phyloP scores from a whole-genome alignment of 2,797 vertebrate genomes.

The Remorina albescens region DNA sequence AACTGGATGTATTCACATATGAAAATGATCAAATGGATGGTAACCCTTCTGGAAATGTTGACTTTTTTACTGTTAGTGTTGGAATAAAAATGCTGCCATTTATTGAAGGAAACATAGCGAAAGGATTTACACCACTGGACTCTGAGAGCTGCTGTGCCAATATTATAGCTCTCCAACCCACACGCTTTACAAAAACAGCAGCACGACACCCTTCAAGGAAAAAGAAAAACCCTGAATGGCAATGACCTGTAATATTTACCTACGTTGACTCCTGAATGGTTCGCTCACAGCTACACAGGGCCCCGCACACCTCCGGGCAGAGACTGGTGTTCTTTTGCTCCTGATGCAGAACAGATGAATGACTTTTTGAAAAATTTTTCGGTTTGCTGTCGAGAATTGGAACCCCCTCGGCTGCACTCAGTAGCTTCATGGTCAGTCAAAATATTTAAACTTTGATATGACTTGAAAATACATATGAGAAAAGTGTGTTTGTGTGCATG shows the following conservation, averaged over 20 bases:
- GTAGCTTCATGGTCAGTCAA: conserved; percentile 38
- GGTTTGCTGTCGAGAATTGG: conserved; percentile 18
- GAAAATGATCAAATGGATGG: not conserved
- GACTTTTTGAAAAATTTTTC: conserved; percentile 20
- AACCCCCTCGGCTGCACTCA: not conserved
- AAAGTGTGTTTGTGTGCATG: not conserved
- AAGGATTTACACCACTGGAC: conserved; percentile 20
- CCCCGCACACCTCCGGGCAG: conserved; percentile 47
- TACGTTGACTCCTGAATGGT: conserved; percentile 49
- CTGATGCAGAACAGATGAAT: conserved; percentile 71
- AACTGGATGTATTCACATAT: not conserved
- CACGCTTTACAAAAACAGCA: conserved; percentile 56
- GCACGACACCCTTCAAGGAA: conserved; percentile 47
- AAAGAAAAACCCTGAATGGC: conserved; percentile 61
- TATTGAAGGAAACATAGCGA: conserved; percentile 29
- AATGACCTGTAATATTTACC: conserved; percentile 67
- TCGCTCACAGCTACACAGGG: conserved; percentile 26
- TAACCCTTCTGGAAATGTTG: not conserved
- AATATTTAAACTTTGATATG: conserved; percentile 37
- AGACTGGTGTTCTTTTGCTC: conserved; percentile 56
- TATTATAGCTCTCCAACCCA: conserved; percentile 30
- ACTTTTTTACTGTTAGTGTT: conserved; percentile 7
- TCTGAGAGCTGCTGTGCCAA: conserved; percentile 33
- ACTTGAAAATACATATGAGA: conserved; percentile 4
- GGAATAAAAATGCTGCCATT: not conserved